Percentiles rank a stretch among this genome's conserved stretches.
Conservation (phyloP, 2,113 vertebrate species). For the Strix uralensis region DNA sequence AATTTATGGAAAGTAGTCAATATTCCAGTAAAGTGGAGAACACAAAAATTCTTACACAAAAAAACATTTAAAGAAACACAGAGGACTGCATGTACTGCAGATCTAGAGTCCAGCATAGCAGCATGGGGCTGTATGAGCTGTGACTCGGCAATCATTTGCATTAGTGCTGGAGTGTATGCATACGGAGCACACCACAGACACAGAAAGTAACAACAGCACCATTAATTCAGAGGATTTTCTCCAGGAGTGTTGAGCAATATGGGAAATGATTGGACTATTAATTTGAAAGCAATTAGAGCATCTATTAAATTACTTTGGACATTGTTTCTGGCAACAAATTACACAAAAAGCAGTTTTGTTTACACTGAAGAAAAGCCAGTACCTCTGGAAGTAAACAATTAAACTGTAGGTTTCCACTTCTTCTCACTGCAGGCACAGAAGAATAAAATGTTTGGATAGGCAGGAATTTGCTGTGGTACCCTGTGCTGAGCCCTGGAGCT, state of each 20-base stretch:
- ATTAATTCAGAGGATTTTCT: background rate
- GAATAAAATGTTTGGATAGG: conserved; percentile 19
- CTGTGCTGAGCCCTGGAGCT: background rate
- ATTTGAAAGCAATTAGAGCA: conserved; percentile 3
- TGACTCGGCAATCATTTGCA: background rate
- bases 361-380: conserved; percentile 13
- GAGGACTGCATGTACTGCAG: background rate
- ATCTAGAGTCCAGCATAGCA: background rate
- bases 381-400: conserved; percentile 20
- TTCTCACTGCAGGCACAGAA: background rate
- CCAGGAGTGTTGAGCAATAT: background rate
- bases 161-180: background rate
- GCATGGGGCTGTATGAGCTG: background rate
- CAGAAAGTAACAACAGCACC: background rate
- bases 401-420: conserved; percentile 21
- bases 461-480: background rate
- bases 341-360: conserved; percentile 15
- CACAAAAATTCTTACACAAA: background rate
- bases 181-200: background rate
- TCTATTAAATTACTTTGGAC: background rate
- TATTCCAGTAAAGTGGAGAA: background rate
- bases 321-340: conserved; percentile 10
- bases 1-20: background rate
- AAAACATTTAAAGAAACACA: background rate
- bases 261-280: background rate